Evolutionary conservation across 64 coral and sea anemone species (phyloP), one percentile per base, ranked within the genome.

Genomic region (Hydrozoanthus tunicans): DNA sequence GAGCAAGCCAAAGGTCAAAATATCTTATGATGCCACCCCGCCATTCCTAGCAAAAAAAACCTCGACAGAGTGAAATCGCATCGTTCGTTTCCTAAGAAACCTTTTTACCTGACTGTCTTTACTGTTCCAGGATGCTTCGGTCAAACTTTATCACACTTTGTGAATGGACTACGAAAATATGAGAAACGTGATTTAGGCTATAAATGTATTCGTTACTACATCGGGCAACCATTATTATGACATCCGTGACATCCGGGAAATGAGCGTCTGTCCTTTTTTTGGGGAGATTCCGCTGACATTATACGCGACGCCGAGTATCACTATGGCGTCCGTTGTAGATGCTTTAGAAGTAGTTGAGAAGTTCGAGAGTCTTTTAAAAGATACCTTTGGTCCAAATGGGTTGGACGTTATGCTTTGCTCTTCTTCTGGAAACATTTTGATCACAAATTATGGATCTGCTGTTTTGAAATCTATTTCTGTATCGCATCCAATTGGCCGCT

Each of bases 371-470:
- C 58, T 99, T 86, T 78, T 99, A 57, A 92, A 92, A 79, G 80
- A 64, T 58, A 89, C 92, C 23, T 96, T 99, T 90, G 97, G 97
- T 32, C 97, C 97, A 51, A 95, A 95, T 79, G 97, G 97, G 64
- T 85, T 94, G 12, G 97, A 99, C 58, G 60, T 90, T 6, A 90
- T 99, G 92, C 4, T 99, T 7, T 89, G 80, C 58, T 94, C 92
- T 26, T 91, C 92, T 53, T 99, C 97, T 53, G 97, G 97, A 52
- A 85, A 89, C 52, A 93, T 96, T 67, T 91, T 99, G 8, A 92
- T 99, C 5, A 96, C 97, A 13, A 99, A 99, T 69, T 93, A 91
- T 68, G 94, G 97, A 55, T 92, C 78, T 63, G 58, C 91, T 12
- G 77, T 99, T 62, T 83, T 99, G 61, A 96, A 90, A 15, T 99